phyloP scores from a whole-genome alignment of 2,888 invertebrate species.

The Acronicta aceris region DNA sequence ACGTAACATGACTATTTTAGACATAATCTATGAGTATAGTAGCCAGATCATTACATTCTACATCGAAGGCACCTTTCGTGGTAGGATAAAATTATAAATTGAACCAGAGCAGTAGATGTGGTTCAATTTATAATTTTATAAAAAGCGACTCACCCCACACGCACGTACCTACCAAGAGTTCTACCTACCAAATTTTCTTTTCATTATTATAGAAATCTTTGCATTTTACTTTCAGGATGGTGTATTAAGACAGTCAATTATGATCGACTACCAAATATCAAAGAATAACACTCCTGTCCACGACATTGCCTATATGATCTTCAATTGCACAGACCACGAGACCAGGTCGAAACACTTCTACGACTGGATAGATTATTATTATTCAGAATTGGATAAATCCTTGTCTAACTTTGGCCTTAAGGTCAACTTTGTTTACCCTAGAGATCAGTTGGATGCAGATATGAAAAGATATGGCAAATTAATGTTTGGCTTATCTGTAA shows the following conservation, averaged over 20 bases:
- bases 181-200: neutral
- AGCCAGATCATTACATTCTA: too few relatives aligned
- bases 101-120: too few relatives aligned
- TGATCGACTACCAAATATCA: slow-evolving; percentile 69
- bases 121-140: too few relatives aligned
- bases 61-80: too few relatives aligned
- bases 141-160: too few relatives aligned
- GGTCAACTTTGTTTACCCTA: slow-evolving; percentile 54
- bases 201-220: neutral
- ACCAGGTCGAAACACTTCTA: slow-evolving; percentile 56
- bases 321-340: slow-evolving; percentile 66
- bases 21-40: too few relatives aligned
- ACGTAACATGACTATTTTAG: too few relatives aligned
- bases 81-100: too few relatives aligned
- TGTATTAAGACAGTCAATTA: slow-evolving; percentile 51
- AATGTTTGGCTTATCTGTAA: slow-evolving; percentile 42
- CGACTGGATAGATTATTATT: slow-evolving; percentile 63
- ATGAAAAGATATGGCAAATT: slow-evolving; percentile 58
- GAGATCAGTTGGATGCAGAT: slow-evolving; percentile 59
- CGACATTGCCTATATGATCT: slow-evolving; percentile 65
- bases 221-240: slow-evolving; percentile 56
- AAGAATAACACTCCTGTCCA: slow-evolving; percentile 59
- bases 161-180: neutral
- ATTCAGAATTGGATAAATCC: slow-evolving; percentile 53
- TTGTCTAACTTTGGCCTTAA: slow-evolving; percentile 56